Conservation (phyloP, 1,140 invertebrate genomes). For the Hestina assimilis region DNA sequence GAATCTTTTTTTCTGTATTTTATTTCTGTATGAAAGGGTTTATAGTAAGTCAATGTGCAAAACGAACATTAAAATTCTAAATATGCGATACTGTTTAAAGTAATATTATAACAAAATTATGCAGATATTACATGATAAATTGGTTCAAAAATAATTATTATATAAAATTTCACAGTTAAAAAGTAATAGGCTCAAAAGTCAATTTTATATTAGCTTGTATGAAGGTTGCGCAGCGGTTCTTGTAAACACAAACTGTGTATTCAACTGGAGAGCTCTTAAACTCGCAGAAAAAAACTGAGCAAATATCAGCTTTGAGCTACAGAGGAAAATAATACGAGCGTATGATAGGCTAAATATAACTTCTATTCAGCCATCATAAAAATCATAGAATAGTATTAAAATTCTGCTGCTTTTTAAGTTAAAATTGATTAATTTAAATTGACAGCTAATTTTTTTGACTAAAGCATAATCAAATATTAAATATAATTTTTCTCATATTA, state of each 20-base stretch:
- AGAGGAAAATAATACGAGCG: slow-evolving; percentile 44
- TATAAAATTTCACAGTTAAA: slow-evolving; percentile 19
- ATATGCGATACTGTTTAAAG: no score
- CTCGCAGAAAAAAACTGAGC: slow-evolving; percentile 56
- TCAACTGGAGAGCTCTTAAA: slow-evolving; percentile 51
- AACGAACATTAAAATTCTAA: no score
- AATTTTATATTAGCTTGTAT: slow-evolving; percentile 54
- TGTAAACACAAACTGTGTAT: slow-evolving; percentile 55
- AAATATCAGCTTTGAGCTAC: slow-evolving; percentile 46
- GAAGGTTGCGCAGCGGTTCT: slow-evolving; percentile 44
- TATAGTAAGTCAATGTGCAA: no score
- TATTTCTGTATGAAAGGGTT: no score
- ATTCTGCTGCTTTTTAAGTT: no score
- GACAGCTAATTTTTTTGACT: no score
- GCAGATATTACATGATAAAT: no score
- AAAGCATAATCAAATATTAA: no score
- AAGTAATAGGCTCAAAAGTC: slow-evolving; percentile 19
- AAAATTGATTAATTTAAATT: no score
- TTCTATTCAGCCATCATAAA: slow-evolving; percentile 32
- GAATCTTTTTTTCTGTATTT: no score
- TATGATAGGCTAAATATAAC: slow-evolving; percentile 46
- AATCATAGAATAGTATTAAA: slow-evolving; percentile 19
- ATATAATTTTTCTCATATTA: no score
- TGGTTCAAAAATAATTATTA: slow-evolving; percentile 17
- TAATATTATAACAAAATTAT: no score